phyloP scores from a whole-genome alignment of 2,797 vertebrate genomes.

The Danio jaintianensis region DNA sequence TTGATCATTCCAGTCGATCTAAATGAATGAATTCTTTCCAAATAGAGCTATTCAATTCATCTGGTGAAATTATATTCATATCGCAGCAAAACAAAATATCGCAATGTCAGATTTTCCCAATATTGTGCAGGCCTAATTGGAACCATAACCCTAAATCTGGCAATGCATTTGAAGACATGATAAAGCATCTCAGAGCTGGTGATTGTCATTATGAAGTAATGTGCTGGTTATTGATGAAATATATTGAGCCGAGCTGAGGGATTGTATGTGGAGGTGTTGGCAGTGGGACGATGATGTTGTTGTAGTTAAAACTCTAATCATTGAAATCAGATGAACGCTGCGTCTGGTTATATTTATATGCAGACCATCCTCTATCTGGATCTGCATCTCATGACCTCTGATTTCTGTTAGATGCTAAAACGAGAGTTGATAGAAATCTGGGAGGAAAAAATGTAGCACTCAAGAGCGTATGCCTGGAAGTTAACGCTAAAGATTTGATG shows the following conservation, averaged over 20 bases:
- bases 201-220: conserved; percentile 41
- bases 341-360: conserved; percentile 82
- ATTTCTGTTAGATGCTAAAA: conserved; percentile 77
- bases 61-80: no score
- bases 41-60: no score
- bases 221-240: conserved; percentile 58
- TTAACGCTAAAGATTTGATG: not conserved
- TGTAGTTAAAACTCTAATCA: conserved; percentile 83
- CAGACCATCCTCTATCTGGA: conserved; percentile 81
- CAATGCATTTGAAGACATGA: conserved; percentile 29
- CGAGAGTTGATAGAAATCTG: conserved; percentile 16
- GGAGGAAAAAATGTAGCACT: conserved; percentile 25
- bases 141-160: conserved; percentile 23
- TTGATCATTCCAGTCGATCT: no score
- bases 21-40: no score
- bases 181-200: conserved; percentile 32
- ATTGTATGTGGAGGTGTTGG: conserved; percentile 57
- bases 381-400: conserved; percentile 80
- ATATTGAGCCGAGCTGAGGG: conserved; percentile 55
- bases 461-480: not conserved
- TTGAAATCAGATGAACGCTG: conserved; percentile 77
- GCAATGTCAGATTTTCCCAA: no score
- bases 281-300: conserved; percentile 79
- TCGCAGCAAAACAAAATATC: no score
- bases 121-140: no score